Base-by-base conservation (phyloP, 2,797 vertebrate genomes). In the Babyrousa celebensis region DNA sequence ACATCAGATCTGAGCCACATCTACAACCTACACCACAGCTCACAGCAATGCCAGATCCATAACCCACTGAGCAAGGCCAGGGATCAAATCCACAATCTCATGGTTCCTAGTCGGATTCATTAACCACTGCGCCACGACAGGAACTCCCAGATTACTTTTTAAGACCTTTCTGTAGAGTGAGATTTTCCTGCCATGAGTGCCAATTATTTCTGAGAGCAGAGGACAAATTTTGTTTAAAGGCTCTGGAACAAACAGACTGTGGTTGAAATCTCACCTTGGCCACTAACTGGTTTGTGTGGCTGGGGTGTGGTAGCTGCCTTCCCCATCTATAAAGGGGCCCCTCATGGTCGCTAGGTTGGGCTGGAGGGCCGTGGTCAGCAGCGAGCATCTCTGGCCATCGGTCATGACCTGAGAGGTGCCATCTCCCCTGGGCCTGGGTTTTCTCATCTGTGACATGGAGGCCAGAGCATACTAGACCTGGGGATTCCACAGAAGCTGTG, bases 291-390 rank as follows among this genome's bases (percentile, higher is more conserved):
- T 62, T 16, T 54, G 25, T 48, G 58, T 25, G 36, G 72, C 11
- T 12, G 25, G 25, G 21, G n/a, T 25, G 23, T 18, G 21, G 75
- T 18, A 56, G 83, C 72, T 74, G 54, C 82, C 48, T 56, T 36
- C 58, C 75, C 23, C 1, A 0, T 62, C 25, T 27, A 43, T 62
- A 62, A 48, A 0, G 1, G 56, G 58, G 14, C 8, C 23, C 23
- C 56, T 36, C 40, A 7, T 0, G 1, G 29, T 14, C 10, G 27
- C 40, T 15, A 27, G 14, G 10, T 18, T 1, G 5, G 60, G 40
- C 36, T 17, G 79, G 32, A 85, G 67, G 68, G 74, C 60, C 2
- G 23, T 6, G 0, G 58, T 56, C 0, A 21, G 82, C 15, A 21
- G 63, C 20, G 6, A 62, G 6, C 23, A 7, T 48, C 48, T 29